Evolutionary conservation across 2,797 vertebrate species (phyloP), one percentile per base, ranked within the genome.

Genomic region (Distichodus sexfasciatus): DNA sequence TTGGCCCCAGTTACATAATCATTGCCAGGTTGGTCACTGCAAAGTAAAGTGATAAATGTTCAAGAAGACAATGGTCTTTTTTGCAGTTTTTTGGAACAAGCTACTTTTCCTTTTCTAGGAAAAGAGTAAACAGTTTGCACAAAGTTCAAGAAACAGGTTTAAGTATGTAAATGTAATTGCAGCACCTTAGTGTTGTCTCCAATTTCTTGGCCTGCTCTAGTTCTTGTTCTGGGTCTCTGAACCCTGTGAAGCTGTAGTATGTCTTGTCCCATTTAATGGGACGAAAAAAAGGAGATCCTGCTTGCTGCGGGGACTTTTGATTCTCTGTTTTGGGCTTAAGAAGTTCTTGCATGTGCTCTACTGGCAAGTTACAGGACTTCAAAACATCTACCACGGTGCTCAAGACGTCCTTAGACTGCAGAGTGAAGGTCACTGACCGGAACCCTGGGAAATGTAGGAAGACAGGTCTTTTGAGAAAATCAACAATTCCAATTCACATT

Each of bases 201-300:
- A 92, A 76, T 83, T 85, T 92, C 4, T 82, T 91, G 77, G 92
- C 91, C 82, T 94, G 93, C 75, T 94, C 89, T n/a, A 96, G 82
- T 72, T 97, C 94, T 83, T 96, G 90, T 31, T 97, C 95, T 4
- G 95, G 95, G 87, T 98, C 95, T 81, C 86, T 94, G 88, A 94
- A 95, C 66, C 96, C 96, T 60, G 96, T 97, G 80, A 98, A 98
- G 4, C 88, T 84, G 69, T 98, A 99, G 0, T 95, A 99, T 17
- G 92, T 95, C 82, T 95, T 98, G 84, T 98, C 89, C 96, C 96
- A 99, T 72, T 91, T 95, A 82, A 98, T 95, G 19, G 95, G 93
- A 70, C 96, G 93, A 85, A 93, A 90, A 64, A 94, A 87, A 2
- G 82, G 58, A 26, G 69, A 69, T 58, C 74, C 87, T 17, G 40